Evolutionary conservation across 2,797 vertebrate genomes (phyloP), one percentile per base, ranked within the genome.

Genomic region (Microtus obscurus): DNA sequence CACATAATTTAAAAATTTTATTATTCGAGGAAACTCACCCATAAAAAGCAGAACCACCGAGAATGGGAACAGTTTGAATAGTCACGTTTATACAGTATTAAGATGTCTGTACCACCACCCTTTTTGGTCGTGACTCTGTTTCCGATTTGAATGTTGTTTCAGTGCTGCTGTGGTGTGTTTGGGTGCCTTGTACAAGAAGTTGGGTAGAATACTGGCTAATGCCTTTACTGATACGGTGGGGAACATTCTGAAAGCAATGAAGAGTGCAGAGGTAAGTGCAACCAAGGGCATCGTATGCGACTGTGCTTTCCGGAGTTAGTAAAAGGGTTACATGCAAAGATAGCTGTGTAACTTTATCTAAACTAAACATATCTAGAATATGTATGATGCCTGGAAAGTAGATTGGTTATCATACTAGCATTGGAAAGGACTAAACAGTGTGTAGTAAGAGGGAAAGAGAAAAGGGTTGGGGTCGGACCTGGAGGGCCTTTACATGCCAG

Each of bases 131-230:
- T 98, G 92, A 98, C 98, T 96, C 27, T 29, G 96, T 90, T 89
- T 95, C 67, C 97, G 96, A 96, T 98, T 98, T 98, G 96, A 96
- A 87, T 98, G 74, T 97, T 98, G 95, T 98, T 98, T 96, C 98
- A 99, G 99, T 97, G 99, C 99, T 82, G 99, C 99, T 91, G 98
- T 99, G 77, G 99, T 99, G 63, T 99, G 99, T 98, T 98, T 99
- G 95, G 99, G 99, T 34, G 98, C 99, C 94, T 98, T 99, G 96
- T 99, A 99, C 93, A 99, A 99, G 98, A 99, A 99, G 96, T 98
- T 99, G 88, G 99, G 99, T 87, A 99, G 99, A 98, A 98, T 99
- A 95, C 98, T 99, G 82, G 98, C 98, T 96, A 98, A 99, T 96
- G 99, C 98, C 93, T 99, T 99, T 97, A 99, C 98, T 98, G 99